phyloP scores from a whole-genome alignment of 2,888 invertebrate genomes.

The Cryptophagus acutangulus region DNA sequence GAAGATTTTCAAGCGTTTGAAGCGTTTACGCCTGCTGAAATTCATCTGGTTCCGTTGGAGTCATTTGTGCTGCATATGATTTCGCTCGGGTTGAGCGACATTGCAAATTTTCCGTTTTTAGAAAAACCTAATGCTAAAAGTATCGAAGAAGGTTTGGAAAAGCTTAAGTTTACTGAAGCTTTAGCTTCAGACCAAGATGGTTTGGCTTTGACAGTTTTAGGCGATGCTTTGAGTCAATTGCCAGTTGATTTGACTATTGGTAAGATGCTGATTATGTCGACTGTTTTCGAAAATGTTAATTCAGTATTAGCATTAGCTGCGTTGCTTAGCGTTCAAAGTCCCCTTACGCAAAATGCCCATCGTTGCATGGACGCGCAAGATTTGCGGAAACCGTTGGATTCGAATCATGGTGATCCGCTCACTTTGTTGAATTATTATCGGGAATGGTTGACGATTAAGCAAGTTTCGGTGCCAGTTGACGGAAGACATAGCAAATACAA shows the following conservation, averaged over 20 bases:
- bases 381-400: slow-evolving; percentile 74
- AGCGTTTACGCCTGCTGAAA: slow-evolving; percentile 86
- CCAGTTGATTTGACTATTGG: slow-evolving; percentile 95
- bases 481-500: slow-evolving; percentile 23
- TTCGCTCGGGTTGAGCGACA: slow-evolving; percentile 87
- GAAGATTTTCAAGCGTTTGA: slow-evolving; percentile 75
- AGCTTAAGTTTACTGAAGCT: slow-evolving; percentile 80
- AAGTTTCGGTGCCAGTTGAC: slow-evolving; percentile 38
- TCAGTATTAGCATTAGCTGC: slow-evolving; percentile 87
- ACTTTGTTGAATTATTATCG: slow-evolving; percentile 82
- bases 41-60: slow-evolving; percentile 90
- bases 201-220: slow-evolving; percentile 69
- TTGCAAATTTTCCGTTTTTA: slow-evolving; percentile 88
- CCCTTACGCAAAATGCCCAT: slow-evolving; percentile 85
- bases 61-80: slow-evolving; percentile 89
- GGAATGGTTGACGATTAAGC: slow-evolving; percentile 82
- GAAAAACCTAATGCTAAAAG: slow-evolving; percentile 83
- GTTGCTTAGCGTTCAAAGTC: slow-evolving; percentile 87
- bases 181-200: slow-evolving; percentile 68
- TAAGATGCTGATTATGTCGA: slow-evolving; percentile 91
- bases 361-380: slow-evolving; percentile 79
- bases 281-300: slow-evolving; percentile 81
- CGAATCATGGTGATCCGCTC: slow-evolving; percentile 93
- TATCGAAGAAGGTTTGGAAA: slow-evolving; percentile 80
- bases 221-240: slow-evolving; percentile 77